Base-by-base conservation (phyloP, 2,888 invertebrate species). In the Leuctra nigra region DNA sequence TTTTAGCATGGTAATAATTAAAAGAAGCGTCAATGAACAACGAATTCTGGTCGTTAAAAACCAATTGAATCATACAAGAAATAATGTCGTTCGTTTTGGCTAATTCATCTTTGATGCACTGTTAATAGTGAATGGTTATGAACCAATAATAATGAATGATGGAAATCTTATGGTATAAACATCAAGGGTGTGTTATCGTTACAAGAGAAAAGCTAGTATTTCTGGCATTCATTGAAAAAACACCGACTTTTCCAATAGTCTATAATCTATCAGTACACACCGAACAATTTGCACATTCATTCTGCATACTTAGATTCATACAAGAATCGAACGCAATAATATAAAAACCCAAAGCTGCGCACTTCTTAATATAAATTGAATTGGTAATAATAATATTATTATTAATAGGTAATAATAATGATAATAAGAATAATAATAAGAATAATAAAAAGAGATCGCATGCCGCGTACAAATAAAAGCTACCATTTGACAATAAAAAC, bases 261-360 rank as follows among this genome's bases (percentile, higher is more conserved):
- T 20, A 35, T 35, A 35, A 35, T 22, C 20, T 35, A 11, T 50
- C 16, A 22, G 35, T 41, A 41, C 18, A 50, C 50, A 50, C 33
- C 22, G 35, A 50, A 50, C 33, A 35, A 50, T 50, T 35, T 50
- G 50, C 50, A 50, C 50, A 50, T 50, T 50, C 50, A 50, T 50
- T 35, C 50, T 50, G 35, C 50, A 50, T 33, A 33, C 50, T 35
- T 33, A 35, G 50, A 50, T 20, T 50, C 50, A 50, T 20, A 50
- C 50, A 33, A 44, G 24, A 50, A 50, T 33, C 50, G 35, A 50
- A 50, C 33, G 20, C 3, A 48, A 25, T 20, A 20, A 20, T 44
- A 44, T 44, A 44, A 44, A 44, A 44, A 44, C 44, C 44, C 44
- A 44, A 44, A 44, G 44, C 44, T 44, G 44, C 48, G 48, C 48